Conservation (phyloP, 1,140 invertebrate species). For the Delia radicum region DNA sequence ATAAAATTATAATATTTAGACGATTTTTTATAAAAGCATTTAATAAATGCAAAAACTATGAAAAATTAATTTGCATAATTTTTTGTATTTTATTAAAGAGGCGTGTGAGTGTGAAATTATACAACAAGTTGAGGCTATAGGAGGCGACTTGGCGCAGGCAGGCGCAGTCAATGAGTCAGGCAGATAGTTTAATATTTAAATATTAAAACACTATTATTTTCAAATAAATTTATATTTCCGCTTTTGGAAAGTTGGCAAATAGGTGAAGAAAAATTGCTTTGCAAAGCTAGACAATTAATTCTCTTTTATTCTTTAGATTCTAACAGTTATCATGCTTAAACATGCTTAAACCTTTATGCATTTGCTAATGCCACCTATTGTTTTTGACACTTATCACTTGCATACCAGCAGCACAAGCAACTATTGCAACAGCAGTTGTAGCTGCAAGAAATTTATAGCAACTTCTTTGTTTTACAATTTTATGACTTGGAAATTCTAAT, state of each 20-base stretch:
- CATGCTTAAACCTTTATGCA: background rate
- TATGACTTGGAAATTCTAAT: background rate
- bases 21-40: background rate
- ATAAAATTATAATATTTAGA: background rate
- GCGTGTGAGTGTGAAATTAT: conserved; percentile 17
- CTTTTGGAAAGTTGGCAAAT: too few species aligned
- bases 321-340: too few species aligned
- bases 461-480: background rate
- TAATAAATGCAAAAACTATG: background rate
- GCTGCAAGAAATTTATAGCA: background rate
- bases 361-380: background rate
- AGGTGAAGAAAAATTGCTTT: too few species aligned
- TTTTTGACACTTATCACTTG: background rate
- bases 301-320: too few species aligned
- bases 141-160: background rate
- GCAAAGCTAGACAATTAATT: too few species aligned
- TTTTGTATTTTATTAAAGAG: background rate
- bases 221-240: background rate
- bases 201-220: background rate
- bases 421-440: background rate
- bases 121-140: background rate
- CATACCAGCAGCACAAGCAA: background rate
- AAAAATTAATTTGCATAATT: background rate
- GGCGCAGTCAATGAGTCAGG: background rate
- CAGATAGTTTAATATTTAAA: background rate